phyloP scores from a whole-genome alignment of 2,888 invertebrate genomes.

The Sturmia bella region DNA sequence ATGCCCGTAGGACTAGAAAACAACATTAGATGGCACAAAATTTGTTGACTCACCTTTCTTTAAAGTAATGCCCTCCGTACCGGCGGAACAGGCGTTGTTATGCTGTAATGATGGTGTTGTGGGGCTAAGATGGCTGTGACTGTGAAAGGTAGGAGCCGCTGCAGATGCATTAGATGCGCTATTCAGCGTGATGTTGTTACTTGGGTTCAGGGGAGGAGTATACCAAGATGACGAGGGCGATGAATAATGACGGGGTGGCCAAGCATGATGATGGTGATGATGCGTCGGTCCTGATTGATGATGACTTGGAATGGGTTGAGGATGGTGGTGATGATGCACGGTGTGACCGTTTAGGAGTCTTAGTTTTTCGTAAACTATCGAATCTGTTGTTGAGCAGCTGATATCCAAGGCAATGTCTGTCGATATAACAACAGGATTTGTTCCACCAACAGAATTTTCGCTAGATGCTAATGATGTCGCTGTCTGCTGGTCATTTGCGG shows the following conservation, averaged over 20 bases:
- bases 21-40: neutral
- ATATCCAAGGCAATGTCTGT: slow-evolving; percentile 71
- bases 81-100: slow-evolving; percentile 33
- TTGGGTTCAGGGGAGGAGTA: slow-evolving; percentile 77
- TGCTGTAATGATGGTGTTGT: slow-evolving; percentile 43
- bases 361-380: slow-evolving; percentile 79
- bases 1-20: neutral
- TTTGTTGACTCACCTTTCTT: slow-evolving; percentile 52
- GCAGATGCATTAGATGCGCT: slow-evolving; percentile 72
- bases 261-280: slow-evolving; percentile 67
- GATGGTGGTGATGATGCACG: slow-evolving; percentile 70
- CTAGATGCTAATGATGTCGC: slow-evolving; percentile 79
- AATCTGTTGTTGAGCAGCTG: slow-evolving; percentile 64
- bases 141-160: slow-evolving; percentile 53
- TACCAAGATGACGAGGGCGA: slow-evolving; percentile 76
- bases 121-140: slow-evolving; percentile 43
- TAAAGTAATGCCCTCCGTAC: slow-evolving; percentile 42
- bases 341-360: slow-evolving; percentile 76
- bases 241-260: slow-evolving; percentile 77
- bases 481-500: slow-evolving; percentile 73
- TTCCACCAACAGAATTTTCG: slow-evolving; percentile 73
- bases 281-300: slow-evolving; percentile 56
- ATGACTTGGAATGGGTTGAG: slow-evolving; percentile 71
- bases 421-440: slow-evolving; percentile 50
- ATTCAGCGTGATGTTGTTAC: slow-evolving; percentile 23